These are phyloP conservation scores for Myotis myotis DNA, from an alignment of 2,797 vertebrate genomes.

Conservation along the genomic window DNA sequence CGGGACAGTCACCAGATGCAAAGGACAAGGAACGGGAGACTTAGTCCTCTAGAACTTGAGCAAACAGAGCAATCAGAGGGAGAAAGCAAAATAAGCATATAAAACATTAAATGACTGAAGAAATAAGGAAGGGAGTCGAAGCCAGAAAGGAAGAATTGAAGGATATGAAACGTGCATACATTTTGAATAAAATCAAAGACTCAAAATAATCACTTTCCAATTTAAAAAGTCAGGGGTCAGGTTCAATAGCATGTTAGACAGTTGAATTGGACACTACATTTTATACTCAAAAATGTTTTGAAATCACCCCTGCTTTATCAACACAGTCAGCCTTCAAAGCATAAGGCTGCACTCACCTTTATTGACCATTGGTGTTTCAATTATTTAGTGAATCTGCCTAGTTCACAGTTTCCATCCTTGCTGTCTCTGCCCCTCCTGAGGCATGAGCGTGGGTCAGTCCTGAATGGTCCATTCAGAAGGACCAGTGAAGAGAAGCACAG, in stretches of 20 bases:
- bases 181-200: neutral
- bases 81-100: neutral
- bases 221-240: neutral
- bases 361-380: neutral
- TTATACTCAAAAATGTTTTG: neutral
- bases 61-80: neutral
- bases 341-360: neutral
- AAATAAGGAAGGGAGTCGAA: neutral
- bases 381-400: neutral
- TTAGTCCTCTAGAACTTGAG: neutral
- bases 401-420: neutral
- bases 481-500: neutral
- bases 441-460: neutral
- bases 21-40: neutral
- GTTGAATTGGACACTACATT: neutral
- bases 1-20: neutral
- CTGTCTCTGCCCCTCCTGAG: neutral
- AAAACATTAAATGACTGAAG: neutral
- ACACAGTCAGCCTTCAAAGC: neutral
- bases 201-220: constrained; percentile 1
- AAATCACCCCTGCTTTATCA: neutral
- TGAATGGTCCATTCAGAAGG: neutral
- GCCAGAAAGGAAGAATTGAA: neutral
- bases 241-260: neutral
- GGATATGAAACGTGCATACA: neutral